phyloP scores from a whole-genome alignment of 2,113 vertebrate species.

The Petrocephalus zakoni region DNA sequence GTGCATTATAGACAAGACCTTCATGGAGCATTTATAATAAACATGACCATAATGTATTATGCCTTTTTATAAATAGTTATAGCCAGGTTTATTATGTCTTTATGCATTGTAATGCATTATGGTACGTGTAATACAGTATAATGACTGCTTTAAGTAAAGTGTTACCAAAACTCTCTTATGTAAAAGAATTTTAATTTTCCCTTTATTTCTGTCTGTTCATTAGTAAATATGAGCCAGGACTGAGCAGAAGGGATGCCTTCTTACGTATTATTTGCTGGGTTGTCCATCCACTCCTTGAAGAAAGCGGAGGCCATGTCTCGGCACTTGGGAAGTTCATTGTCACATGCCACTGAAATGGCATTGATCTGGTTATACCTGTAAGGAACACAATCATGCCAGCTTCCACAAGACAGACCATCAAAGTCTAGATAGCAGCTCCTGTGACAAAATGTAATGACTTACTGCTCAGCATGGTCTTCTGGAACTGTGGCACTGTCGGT shows the following conservation, averaged over 20 bases:
- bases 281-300: constrained; percentile 35
- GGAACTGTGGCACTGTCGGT: constrained; percentile 22
- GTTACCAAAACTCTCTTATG: background rate
- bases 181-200: background rate
- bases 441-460: constrained; percentile 45
- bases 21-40: too few relatives aligned
- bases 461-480: constrained; percentile 64
- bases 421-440: background rate
- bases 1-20: too few relatives aligned
- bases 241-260: constrained; percentile 20
- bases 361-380: constrained; percentile 70
- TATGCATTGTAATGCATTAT: too few relatives aligned
- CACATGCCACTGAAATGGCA: constrained; percentile 70
- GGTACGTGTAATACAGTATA: too few relatives aligned
- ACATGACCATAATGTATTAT: too few relatives aligned
- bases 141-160: too few relatives aligned
- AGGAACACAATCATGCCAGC: background rate
- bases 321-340: constrained; percentile 56
- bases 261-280: constrained; percentile 37
- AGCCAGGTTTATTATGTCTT: too few relatives aligned
- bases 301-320: background rate
- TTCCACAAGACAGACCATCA: background rate
- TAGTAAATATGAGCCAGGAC: background rate
- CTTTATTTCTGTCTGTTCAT: background rate
- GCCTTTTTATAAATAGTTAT: too few relatives aligned